phyloP scores from a whole-genome alignment of 2,888 invertebrate species.

The Elysia crispata region DNA sequence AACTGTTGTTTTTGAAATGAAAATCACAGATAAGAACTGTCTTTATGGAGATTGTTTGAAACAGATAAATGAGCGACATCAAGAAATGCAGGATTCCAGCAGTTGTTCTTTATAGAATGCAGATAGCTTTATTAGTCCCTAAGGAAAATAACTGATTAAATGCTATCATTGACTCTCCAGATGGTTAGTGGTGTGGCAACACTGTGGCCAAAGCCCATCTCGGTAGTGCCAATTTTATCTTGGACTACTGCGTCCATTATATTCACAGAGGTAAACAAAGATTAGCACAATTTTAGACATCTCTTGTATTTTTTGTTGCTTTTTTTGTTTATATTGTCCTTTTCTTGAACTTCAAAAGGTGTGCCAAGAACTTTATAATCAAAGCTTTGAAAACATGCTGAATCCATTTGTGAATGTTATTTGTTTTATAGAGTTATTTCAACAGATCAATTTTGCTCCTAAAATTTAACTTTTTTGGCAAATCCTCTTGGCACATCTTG shows the following conservation, averaged over 20 bases:
- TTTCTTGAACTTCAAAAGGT: no score
- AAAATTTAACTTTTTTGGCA: no score
- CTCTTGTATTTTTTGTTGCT: constrained; percentile 30
- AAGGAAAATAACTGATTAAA: no score
- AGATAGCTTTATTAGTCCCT: not conserved
- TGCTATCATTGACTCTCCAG: constrained; percentile 79
- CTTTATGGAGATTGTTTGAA: no score
- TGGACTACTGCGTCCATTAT: constrained; percentile 97
- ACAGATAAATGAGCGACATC: not conserved
- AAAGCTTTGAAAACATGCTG: no score
- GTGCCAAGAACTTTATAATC: no score
- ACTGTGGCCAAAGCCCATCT: constrained; percentile 95
- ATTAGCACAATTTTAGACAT: not conserved
- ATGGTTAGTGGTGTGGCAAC: constrained; percentile 98
- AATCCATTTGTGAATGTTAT: no score
- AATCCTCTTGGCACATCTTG: no score
- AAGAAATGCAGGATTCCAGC: not conserved
- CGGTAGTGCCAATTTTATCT: constrained; percentile 95
- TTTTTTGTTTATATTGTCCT: constrained; percentile 11
- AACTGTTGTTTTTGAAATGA: no score
- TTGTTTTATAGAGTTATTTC: no score
- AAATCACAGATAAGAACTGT: no score
- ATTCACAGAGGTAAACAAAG: constrained; percentile 83
- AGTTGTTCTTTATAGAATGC: not conserved
- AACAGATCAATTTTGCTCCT: no score